These are phyloP conservation scores for Stenichneumon culpator DNA, from an alignment of 2,888 invertebrate species.

Conservation along the genomic window DNA sequence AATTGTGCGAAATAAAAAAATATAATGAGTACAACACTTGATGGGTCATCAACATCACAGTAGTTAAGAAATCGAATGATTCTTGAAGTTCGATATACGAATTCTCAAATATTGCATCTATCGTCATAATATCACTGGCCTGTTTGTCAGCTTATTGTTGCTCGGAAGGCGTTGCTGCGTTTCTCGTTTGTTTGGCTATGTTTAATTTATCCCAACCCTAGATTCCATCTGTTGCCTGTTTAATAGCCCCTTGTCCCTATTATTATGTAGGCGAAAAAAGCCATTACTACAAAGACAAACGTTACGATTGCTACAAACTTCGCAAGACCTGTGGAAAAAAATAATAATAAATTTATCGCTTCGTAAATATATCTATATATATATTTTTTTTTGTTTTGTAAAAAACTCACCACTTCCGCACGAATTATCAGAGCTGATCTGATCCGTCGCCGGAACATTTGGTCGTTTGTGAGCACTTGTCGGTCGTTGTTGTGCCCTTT, in stretches of 20 bases:
- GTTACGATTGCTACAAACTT: not conserved
- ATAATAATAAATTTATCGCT: not conserved
- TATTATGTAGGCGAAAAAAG: not conserved
- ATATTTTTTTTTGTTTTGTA: not conserved
- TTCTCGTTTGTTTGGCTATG: not conserved
- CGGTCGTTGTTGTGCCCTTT: not conserved
- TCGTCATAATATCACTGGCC: not conserved
- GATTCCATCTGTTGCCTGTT: not conserved
- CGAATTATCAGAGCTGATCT: not conserved
- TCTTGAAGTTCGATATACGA: not conserved
- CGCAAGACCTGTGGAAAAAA: not conserved
- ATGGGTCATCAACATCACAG: not conserved
- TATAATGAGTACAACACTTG: not conserved
- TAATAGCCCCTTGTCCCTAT: too few species aligned
- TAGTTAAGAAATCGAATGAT: not conserved
- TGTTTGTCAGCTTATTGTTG: too few species aligned
- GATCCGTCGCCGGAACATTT: not conserved
- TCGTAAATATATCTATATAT: not conserved
- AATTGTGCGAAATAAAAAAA: not conserved
- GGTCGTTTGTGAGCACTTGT: not conserved
- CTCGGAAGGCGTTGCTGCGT: too few species aligned
- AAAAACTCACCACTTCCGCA: not conserved
- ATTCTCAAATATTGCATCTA: not conserved
- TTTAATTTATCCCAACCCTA: not conserved
- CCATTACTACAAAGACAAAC: not conserved